phyloP scores from a whole-genome alignment of 2,797 vertebrate species.

The Neomorphus geoffroyi region DNA sequence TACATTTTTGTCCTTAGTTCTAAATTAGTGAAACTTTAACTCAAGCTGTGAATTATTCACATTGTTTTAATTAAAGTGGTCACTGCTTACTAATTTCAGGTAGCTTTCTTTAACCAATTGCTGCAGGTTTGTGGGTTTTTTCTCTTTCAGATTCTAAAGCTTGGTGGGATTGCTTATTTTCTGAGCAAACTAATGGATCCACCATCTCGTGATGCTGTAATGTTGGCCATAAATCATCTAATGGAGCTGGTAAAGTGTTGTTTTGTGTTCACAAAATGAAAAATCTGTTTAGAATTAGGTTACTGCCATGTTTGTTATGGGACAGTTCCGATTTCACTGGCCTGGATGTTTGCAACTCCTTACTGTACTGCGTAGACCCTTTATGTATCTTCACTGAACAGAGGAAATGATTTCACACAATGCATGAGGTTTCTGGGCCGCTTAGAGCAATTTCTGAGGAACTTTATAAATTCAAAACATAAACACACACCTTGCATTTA shows the following conservation, averaged over 20 bases:
- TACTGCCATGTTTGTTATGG: rapidly evolving
- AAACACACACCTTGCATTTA: rapidly evolving
- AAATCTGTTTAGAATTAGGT: background rate
- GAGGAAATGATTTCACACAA: background rate
- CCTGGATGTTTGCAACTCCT: background rate
- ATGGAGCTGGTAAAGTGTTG: conserved; percentile 86
- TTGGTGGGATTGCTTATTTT: conserved; percentile 90
- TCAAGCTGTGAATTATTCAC: background rate
- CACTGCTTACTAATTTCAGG: background rate
- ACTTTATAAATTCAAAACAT: background rate
- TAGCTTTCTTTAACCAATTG: background rate
- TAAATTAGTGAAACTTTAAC: background rate
- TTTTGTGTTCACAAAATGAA: background rate
- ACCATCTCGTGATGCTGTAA: conserved; percentile 85
- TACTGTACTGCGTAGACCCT: rapidly evolving
- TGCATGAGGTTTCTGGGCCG: rapidly evolving
- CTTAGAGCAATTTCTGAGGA: background rate
- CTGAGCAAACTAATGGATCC: conserved; percentile 90
- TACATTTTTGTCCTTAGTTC: background rate
- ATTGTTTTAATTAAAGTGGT: background rate
- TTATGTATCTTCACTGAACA: background rate
- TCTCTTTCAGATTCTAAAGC: conserved; percentile 86
- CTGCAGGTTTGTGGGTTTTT: background rate
- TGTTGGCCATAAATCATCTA: conserved; percentile 90
- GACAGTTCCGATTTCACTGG: background rate